phyloP scores from a whole-genome alignment of 2,888 invertebrate species.

The Uropetala carovei region DNA sequence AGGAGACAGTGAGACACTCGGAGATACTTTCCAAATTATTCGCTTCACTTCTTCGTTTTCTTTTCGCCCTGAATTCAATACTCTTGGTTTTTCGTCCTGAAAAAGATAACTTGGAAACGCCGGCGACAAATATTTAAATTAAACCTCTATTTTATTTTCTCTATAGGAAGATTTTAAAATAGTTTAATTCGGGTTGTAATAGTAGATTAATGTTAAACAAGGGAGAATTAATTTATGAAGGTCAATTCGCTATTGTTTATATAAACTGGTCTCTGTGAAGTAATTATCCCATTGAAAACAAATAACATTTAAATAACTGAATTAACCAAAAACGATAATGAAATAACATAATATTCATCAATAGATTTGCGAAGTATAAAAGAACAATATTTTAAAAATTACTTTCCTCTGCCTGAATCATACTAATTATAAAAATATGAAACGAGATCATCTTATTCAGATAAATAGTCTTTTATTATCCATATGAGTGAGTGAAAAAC shows the following conservation, averaged over 20 bases:
- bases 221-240: neutral
- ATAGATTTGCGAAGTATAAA: too few species aligned
- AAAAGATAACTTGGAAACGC: neutral
- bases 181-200: neutral
- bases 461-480: neutral
- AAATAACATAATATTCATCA: too few species aligned
- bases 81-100: neutral
- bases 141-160: neutral
- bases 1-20: neutral
- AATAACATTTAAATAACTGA: too few species aligned
- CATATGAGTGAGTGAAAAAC: neutral
- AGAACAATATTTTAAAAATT: too few species aligned
- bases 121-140: too few species aligned
- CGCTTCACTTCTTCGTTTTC: conserved; percentile 49
- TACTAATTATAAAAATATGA: too few species aligned
- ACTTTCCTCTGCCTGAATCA: too few species aligned
- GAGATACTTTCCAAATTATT: conserved; percentile 47
- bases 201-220: neutral
- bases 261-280: neutral
- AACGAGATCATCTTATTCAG: too few species aligned
- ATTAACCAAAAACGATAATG: too few species aligned
- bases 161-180: neutral
- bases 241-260: neutral
- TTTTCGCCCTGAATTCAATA: neutral
- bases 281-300: too few species aligned